Base-by-base conservation (phyloP, 1,140 invertebrate genomes). In the Steinernema khuongi region DNA sequence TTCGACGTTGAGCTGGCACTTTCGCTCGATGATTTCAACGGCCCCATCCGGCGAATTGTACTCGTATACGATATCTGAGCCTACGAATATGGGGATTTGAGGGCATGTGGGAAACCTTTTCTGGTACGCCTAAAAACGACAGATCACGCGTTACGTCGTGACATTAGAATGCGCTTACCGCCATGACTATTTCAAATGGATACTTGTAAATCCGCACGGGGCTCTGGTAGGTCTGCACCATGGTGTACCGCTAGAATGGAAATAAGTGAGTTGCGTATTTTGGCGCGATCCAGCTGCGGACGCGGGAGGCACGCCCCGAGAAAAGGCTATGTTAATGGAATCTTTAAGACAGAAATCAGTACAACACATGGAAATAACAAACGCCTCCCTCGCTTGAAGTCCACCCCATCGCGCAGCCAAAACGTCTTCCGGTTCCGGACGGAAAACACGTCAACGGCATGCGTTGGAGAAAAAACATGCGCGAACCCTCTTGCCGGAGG, bases 181-280 rank as follows among this genome's bases (percentile, higher is more conserved):
- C 91, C 94, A 97, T 96, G 70, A 96, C 93, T 82, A 97, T 89
- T 86, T 96, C 93, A 86, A 97, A 97, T 31, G 94, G 92, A 86
- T 94, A 91, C 88, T 96, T 96, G 88, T 96, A 96, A 72, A 97
- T 92, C 88, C 94, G 90, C 1, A 96, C 92, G 77, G 94, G 94
- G 74, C 93, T 94, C 85, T 94, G 92, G 87, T 96, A 97, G 86
- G 94, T 94, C 87, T 97, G 94, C 81, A 97, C 94, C 94, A 97
- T 97, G 50, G 11, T 60, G 11, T 4, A 4, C 50, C 4, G 22
- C 50, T 60, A 22, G 26, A 60, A 60, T 14, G 22, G 19, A 60
- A 60, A 41, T 11, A 41, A n/a, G n/a, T 41, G n/a, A 41, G 7
- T n/a, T 11, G 36, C 36, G 36, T 41, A 11, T 41, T 11, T n/a